A percentile compares a stretch with the other conserved stretches of the same genome.
Evolutionary conservation across 2,797 vertebrate genomes (phyloP).

Genomic region (Chaenodraco wilsoni): DNA sequence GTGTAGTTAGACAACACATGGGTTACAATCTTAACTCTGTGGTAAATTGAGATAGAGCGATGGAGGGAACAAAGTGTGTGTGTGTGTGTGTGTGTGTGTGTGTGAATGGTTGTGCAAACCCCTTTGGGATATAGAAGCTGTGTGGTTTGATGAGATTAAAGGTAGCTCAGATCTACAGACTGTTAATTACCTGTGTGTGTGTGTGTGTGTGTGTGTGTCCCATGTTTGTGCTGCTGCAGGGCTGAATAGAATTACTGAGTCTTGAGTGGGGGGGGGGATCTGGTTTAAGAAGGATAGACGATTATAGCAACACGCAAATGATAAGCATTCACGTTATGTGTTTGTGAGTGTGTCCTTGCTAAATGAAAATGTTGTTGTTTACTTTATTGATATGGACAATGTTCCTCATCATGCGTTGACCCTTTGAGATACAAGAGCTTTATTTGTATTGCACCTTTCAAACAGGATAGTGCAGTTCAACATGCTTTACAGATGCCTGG

Average conservation of each 20-base stretch:
- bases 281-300: neutral
- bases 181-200: constrained; percentile 52
- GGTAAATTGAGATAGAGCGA: constrained; percentile 1
- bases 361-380: neutral
- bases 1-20: constrained; percentile 2
- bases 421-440: neutral
- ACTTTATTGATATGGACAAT: neutral
- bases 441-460: neutral
- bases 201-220: constrained; percentile 21
- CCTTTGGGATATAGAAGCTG: constrained; percentile 18
- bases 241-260: constrained; percentile 21
- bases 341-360: constrained; percentile 8
- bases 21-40: neutral
- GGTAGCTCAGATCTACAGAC: constrained; percentile 40
- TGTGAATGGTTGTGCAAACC: constrained; percentile 8
- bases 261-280: no score
- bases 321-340: constrained; percentile 2
- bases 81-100: constrained; percentile 2
- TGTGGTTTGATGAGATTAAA: constrained; percentile 64
- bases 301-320: constrained; percentile 23
- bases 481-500: no score
- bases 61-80: neutral
- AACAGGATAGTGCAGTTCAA: neutral
- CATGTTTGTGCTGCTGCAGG: constrained; percentile 16
- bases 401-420: neutral